Evolutionary conservation across 2,888 invertebrate species (phyloP), one percentile per base, ranked within the genome.

Genomic region (Scrobipalpa atriplicella): DNA sequence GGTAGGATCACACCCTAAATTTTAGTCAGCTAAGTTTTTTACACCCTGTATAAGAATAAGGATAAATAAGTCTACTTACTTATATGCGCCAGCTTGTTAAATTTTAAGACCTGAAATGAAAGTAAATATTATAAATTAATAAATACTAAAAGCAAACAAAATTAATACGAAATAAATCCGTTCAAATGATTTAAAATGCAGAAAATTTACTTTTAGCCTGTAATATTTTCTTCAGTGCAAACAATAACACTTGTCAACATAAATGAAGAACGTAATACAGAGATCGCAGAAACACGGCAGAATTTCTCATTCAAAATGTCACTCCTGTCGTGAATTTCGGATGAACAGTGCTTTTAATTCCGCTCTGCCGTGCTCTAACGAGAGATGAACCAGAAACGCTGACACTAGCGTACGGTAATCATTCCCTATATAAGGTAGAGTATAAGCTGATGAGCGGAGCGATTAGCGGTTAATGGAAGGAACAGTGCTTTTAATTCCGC

Each of bases 51-150:
- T 7, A 19, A 19, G 19, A 18, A 69, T 21, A 68, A 8, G 39
- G 8, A 39, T 39, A 39, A 39, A 39, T 47, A 13, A 47, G 66
- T 65, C 66, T 68, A 87, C 91, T 90, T 76, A 92, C 92, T 89
- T 87, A 92, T 79, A 74, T 92, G 88, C 89, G 87, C 92, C 92
- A 92, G 92, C 81, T 90, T 92, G 92, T 80, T 81, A 82, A 79
- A 81, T 85, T 85, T 81, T 78, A 78, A 75, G 74, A 86, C 85
- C 91, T 91, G 90, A 43, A 90, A 87, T 69, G 68, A 70, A 67
- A 81, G 72, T 76, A 76, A 21, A 52, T 0, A 0, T 41, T 11
- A 41, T 13, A 41, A 1, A 11, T 41, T 41, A 29, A 29, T 29
- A 29, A 29, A 29, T 29, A 29, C 29, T 29, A 29, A 29, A 29